These are phyloP conservation scores for Cyprinodon diabolis DNA, from an alignment of 2,797 vertebrate species.

Conservation along the genomic window DNA sequence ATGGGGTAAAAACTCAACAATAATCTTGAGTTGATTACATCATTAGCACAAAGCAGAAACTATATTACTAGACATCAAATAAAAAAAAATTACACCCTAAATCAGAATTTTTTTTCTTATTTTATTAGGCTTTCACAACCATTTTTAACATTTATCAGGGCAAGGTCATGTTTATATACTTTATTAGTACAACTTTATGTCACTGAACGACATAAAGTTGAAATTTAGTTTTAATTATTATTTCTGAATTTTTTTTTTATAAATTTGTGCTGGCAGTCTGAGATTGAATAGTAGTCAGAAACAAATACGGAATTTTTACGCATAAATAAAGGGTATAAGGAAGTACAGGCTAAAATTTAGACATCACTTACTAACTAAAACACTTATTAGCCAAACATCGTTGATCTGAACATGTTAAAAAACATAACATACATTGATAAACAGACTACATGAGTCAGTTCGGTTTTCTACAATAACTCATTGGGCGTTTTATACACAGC, in stretches of 20 bases:
- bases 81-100: constrained; percentile 10
- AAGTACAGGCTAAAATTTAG: constrained; percentile 42
- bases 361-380: not conserved
- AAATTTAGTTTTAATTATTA: constrained; percentile 27
- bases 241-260: constrained; percentile 28
- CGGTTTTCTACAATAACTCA: not conserved
- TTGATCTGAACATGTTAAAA: not conserved
- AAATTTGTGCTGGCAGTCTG: constrained; percentile 19
- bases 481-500: not conserved
- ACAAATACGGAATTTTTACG: not conserved
- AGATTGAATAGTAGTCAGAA: constrained; percentile 38
- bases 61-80: not conserved
- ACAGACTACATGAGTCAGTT: not conserved
- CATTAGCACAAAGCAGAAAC: not conserved
- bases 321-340: constrained; percentile 24
- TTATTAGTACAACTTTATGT: constrained; percentile 22
- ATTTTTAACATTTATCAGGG: constrained; percentile 16
- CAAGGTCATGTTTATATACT: constrained; percentile 36
- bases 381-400: not conserved
- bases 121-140: constrained; percentile 26
- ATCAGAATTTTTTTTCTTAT: not conserved
- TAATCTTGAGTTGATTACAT: constrained; percentile 3
- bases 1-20: constrained; percentile 5
- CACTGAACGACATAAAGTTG: constrained; percentile 16
- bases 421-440: not conserved